Base-by-base conservation (phyloP, 2,113 vertebrate genomes). In the Gila orcuttii region DNA sequence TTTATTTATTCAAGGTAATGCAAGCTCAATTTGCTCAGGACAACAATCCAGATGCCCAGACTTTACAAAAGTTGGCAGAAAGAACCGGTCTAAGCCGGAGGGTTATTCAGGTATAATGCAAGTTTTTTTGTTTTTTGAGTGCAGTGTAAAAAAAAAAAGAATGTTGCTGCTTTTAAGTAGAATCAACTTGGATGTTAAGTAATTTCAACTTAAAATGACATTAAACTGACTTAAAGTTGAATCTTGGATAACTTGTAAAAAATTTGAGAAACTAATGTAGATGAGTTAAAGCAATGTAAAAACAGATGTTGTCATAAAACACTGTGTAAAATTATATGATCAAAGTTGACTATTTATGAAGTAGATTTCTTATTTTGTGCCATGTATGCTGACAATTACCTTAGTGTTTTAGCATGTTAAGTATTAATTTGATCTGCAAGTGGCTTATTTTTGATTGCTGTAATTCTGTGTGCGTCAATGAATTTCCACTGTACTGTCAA, bases 1-100 rank as follows among this genome's bases (percentile, higher is more conserved):
- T 62, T 42, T 39, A n/a, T 45, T 17, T 45, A 39, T 28, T 42
- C 6, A 62, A 99, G 98, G 97, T 99, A 88, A 99, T 99, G 98
- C 98, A 99, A 94, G 97, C 97, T 89, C 98, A 99, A 89, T 99
- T 99, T 93, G 97, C 98, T 92, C 98, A 99, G 95, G 98, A 99
- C 95, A 99, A 99, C 93, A 99, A 99, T 87, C 98, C 98, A 55
- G 98, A 99, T 12, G 98, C 98, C 80, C 98, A 99, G 88, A 99
- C 98, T 0, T 96, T 99, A 87, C 98, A 99, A 93, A 99, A 98
- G 86, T 93, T 99, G 91, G 98, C 98, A 2, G 98, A 99, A 92
- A 96, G 97, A 91, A 99, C 98, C 45, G 98, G 98, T 88, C 95
- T 99, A 90, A 99, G 98, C 93, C 95, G 98, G 82, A 96, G 98